Evolutionary conservation across 2,113 vertebrate species (phyloP), one percentile per base, ranked within the genome.

Genomic region (Chionomys nivalis): DNA sequence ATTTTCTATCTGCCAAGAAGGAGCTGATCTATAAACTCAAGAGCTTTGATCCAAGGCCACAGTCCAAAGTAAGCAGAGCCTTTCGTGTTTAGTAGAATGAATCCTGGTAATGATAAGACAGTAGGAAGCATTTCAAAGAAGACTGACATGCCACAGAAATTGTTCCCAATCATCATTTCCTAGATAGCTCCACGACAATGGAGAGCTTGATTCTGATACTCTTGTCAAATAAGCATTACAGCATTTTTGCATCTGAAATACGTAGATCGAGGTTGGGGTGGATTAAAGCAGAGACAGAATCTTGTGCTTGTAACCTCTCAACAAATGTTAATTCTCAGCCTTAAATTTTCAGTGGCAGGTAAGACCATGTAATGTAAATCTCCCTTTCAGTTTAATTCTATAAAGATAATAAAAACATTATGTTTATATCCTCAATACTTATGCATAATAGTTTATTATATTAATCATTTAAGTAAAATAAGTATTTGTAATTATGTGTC

Each of bases 381-480:
- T 66, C 33, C 8, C 63, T 91, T 95, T 93, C 72, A 87, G 42
- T 88, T 97, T 96, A 92, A 90, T 96, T 96, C 72, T 90, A 65
- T 78, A 42, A 94, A 23, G 39, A 90, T 33, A 97, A 23, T 13
- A n/a, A 75, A 63, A 77, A 36, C 78, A 78, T 58, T 36, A 49
- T 14, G 10, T 94, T 96, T 85, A 94, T 49, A 93, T 90, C 81
- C 78, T 78, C 77, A 93, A 47, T 76, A 90, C 47, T 75, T 66
- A 93, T 49, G 65, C 72, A 79, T 86, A 81, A 89, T 96, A 73
- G 72, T 58, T 78, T 92, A 97, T 96, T 95, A 31, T 76, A 87
- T 96, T 97, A 97, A 96, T 88, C 66, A 95, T 94, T 97, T 97
- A 96, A 85, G 72, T 70, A 95, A 97, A 93, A 93, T 92, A 97